These are phyloP conservation scores for Chaetodon trifasciatus DNA, from an alignment of 2,797 vertebrate genomes.

Conservation along the genomic window DNA sequence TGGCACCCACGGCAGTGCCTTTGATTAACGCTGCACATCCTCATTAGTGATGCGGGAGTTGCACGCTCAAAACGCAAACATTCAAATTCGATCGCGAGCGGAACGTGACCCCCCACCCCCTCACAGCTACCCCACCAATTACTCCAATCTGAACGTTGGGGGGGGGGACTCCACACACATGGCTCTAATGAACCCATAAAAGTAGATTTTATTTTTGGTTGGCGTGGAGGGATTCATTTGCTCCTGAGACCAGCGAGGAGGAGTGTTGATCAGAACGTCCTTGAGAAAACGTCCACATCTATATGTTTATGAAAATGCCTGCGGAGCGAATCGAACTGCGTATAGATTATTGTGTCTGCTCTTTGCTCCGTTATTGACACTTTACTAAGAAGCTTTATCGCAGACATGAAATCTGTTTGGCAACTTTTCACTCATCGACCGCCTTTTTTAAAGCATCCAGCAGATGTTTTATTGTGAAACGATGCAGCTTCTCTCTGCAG, in stretches of 20 bases:
- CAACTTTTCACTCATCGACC: neutral
- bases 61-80: conserved; percentile 37
- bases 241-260: conserved; percentile 35
- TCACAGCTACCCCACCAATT: conserved; percentile 30
- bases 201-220: conserved; percentile 59
- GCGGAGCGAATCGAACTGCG: neutral
- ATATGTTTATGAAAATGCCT: conserved; percentile 48
- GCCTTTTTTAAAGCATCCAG: neutral
- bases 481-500: neutral
- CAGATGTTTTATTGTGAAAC: conserved; percentile 16
- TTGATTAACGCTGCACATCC: conserved; percentile 61
- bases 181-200: conserved; percentile 66
- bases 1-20: conserved; percentile 49
- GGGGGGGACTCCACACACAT: conserved; percentile 13
- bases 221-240: conserved; percentile 50
- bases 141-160: conserved; percentile 43
- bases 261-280: conserved; percentile 38
- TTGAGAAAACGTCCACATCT: conserved; percentile 55
- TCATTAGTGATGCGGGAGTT: conserved; percentile 58
- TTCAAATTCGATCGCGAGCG: conserved; percentile 48
- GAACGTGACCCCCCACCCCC: conserved; percentile 12
- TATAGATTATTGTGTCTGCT: conserved; percentile 29
- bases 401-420: conserved; percentile 6
- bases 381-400: conserved; percentile 1
- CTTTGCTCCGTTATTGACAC: conserved; percentile 16